Base-by-base conservation (phyloP, 1,140 invertebrate species). In the Pectinophora gossypiella region DNA sequence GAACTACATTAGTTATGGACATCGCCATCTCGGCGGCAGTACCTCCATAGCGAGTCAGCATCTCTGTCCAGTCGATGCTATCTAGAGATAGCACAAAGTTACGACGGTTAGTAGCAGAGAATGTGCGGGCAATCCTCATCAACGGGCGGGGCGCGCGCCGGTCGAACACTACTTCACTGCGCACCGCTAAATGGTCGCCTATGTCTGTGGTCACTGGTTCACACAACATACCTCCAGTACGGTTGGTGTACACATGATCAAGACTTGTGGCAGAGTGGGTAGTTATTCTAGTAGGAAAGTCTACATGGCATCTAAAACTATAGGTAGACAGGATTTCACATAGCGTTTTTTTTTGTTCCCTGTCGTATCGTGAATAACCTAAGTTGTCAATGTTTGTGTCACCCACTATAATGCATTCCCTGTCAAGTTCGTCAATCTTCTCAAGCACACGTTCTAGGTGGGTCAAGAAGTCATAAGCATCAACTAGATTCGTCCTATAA, bases 251-350 rank as follows among this genome's bases (percentile, higher is more conserved):
- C 0, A 46, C 44, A 23, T 46, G 44, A 21, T 46, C 21, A n/a
- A 46, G 19, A 13, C 6, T 20, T 2, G 44, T 22, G 19, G 44
- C 21, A 5, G 44, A 23, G 12, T 20, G 9, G 10, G 19, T 6
- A n/a, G 44, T 46, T n/a, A 46, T 13, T 23, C 44, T 9, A 15
- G 44, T 46, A 6, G 44, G 44, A 46, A 46, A 46, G 4, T 9
- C 21, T 13, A 46, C 44, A n/a, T 6, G 6, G 20, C 23, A 22
- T 7, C 13, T 46, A 13, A 22, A 46, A 13, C 23, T 13, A 46
- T 46, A 20, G n/a, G 20, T n/a, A 3, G 1, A n/a, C 5, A 46
- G 19, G 1, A 13, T 13, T 21, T 23, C n/a, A n/a, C n/a, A 13
- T 3, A 12, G 44, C 20, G 23, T 7, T 19, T 46, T 20, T 46